These are phyloP conservation scores for Hyphantria cunea DNA, from an alignment of 1,140 invertebrate genomes.

Conservation along the genomic window DNA sequence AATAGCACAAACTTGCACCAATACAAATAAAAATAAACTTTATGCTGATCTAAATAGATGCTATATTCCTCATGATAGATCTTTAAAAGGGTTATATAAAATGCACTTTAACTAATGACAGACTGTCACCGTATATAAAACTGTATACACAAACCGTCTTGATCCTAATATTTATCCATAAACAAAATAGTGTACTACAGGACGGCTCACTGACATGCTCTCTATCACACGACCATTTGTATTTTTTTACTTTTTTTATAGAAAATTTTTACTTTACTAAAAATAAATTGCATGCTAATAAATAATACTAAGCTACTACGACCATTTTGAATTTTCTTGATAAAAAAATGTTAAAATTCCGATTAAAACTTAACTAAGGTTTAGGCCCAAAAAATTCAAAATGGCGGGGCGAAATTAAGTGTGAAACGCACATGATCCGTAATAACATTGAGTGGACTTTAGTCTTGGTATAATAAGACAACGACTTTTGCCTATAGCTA, in stretches of 20 bases:
- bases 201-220: conserved; percentile 59
- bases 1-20: conserved; percentile 10
- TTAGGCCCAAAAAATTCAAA: conserved; percentile 54
- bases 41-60: no score
- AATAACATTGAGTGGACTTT: conserved; percentile 43
- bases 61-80: no score
- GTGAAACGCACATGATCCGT: conserved; percentile 58
- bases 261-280: conserved; percentile 32
- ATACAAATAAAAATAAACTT: neutral
- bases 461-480: neutral
- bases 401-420: conserved; percentile 51
- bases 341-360: conserved; percentile 14
- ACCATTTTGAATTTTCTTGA: conserved; percentile 54
- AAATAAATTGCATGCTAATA: conserved; percentile 75
- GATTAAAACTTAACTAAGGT: conserved; percentile 2
- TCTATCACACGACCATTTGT: conserved; percentile 52
- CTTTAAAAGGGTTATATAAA: conserved; percentile 16
- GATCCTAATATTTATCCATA: conserved; percentile 17
- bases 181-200: conserved; percentile 23
- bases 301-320: conserved; percentile 70
- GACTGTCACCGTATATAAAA: conserved; percentile 33
- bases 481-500: neutral
- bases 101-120: conserved; percentile 16
- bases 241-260: conserved; percentile 49
- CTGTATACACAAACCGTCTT: conserved; percentile 20